phyloP scores from a whole-genome alignment of 1,140 invertebrate genomes.

The Hylaeus anthracinus region DNA sequence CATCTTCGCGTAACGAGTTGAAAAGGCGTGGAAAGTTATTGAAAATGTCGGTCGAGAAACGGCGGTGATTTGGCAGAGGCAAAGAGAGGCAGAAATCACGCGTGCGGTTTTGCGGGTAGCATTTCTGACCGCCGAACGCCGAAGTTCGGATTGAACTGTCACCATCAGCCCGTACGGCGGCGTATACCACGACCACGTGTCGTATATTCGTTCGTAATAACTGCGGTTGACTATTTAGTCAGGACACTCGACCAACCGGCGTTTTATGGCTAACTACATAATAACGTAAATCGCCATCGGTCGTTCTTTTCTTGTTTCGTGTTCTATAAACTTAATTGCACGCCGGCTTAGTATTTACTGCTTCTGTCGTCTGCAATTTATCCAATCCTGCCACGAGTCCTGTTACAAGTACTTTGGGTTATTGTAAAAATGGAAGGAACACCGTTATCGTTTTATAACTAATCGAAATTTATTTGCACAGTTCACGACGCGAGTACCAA shows the following conservation, averaged over 20 bases:
- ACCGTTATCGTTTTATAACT: no score
- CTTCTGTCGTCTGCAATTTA: no score
- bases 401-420: no score
- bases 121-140: slow-evolving; percentile 79
- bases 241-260: slow-evolving; percentile 57
- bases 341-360: background rate
- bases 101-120: slow-evolving; percentile 78
- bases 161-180: slow-evolving; percentile 73
- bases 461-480: no score
- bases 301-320: slow-evolving; percentile 37
- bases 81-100: slow-evolving; percentile 78
- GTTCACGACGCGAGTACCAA: no score
- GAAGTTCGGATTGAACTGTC: slow-evolving; percentile 81
- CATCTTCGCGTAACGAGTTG: slow-evolving; percentile 30
- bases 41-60: slow-evolving; percentile 44
- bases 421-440: no score
- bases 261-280: slow-evolving; percentile 48
- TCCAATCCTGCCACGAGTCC: no score
- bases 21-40: slow-evolving; percentile 18
- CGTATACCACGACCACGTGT: slow-evolving; percentile 66
- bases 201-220: slow-evolving; percentile 78
- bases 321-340: background rate
- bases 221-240: slow-evolving; percentile 70
- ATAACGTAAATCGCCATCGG: background rate
- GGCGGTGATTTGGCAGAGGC: slow-evolving; percentile 49